A percentile compares a stretch with the other conserved stretches of the same genome.
Evolutionary conservation across 2,797 vertebrate genomes (phyloP).

Genomic region (Apogon talboti): DNA sequence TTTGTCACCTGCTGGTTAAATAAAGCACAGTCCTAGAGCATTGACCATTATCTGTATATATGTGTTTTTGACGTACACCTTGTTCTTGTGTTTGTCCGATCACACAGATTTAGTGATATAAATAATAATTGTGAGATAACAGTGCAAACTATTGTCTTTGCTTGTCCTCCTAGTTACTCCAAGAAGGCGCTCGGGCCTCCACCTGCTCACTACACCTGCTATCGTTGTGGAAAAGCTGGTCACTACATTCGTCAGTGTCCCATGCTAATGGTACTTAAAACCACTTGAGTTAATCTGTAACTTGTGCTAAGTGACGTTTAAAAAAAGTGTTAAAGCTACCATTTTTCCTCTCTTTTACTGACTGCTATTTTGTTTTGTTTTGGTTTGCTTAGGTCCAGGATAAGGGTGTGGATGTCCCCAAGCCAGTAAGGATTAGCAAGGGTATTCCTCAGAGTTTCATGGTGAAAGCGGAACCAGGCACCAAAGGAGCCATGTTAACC

Average conservation of each 20-base stretch:
- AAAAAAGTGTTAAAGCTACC: not conserved
- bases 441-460: constrained; percentile 99
- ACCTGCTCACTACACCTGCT: constrained; percentile 95
- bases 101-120: too few species aligned
- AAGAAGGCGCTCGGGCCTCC: constrained; percentile 96
- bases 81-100: not conserved
- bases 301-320: not conserved
- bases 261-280: constrained; percentile 90
- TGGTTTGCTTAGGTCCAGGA: constrained; percentile 83
- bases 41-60: too few species aligned
- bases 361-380: not conserved
- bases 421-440: constrained; percentile 96
- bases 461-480: constrained; percentile 97
- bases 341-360: not conserved
- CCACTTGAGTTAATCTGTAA: not conserved
- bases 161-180: constrained; percentile 88
- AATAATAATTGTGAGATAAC: not conserved
- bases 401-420: constrained; percentile 93
- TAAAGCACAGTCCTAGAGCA: too few species aligned
- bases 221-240: constrained; percentile 95
- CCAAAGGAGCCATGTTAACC: constrained; percentile 98
- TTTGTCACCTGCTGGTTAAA: too few species aligned
- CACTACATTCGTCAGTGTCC: constrained; percentile 98
- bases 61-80: not conserved
- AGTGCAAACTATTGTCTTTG: too few species aligned